Base-by-base conservation (phyloP, 2,797 vertebrate species). In the Lutjanus argentimaculatus region DNA sequence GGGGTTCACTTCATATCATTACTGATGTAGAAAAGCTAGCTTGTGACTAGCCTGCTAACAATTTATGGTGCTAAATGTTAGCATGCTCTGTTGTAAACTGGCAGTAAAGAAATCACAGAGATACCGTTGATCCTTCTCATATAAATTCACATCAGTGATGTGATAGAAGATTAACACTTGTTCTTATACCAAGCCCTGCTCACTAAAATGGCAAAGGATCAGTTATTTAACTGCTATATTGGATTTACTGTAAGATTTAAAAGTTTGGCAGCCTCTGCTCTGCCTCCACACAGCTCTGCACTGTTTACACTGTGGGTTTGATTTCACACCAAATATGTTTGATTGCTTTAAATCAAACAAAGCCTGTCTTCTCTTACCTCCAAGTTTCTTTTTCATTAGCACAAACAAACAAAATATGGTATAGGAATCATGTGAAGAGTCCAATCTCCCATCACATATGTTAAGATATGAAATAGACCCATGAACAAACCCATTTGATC, bases 291-390 rank as follows among this genome's bases (percentile, higher is more conserved):
- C 66, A 64, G 67, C 81, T 72, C 59, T 67, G 15, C 77, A 36
- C 68, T 81, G 78, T 88, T 85, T 83, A 66, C 72, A 83, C 77
- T 19, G 21, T 25, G 59, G 25, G 57, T 72, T 67, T 51, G 62
- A 71, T 71, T 82, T 75, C 67, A 80, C 14, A 63, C 64, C 14
- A 72, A 83, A 81, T 75, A 56, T 86, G 74, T 48, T 53, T 30
- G 19, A 62, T 46, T 82, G 52, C 59, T 80, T 70, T 17, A 73
- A 71, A 88, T 75, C 67, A 89, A 79, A 87, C 75, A 86, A 65
- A 83, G 49, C 67, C 71, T 78, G 63, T 64, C 65, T 45, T 45
- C 48, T 61, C 51, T 72, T 16, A 22, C 51, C 36, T 76, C 46
- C 51, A 25, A 14, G 9, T 57, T 30, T n/a, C 12, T 40, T 25